Evolutionary conservation across 2,888 invertebrate species (phyloP).

Genomic region (Coremacera marginata): DNA sequence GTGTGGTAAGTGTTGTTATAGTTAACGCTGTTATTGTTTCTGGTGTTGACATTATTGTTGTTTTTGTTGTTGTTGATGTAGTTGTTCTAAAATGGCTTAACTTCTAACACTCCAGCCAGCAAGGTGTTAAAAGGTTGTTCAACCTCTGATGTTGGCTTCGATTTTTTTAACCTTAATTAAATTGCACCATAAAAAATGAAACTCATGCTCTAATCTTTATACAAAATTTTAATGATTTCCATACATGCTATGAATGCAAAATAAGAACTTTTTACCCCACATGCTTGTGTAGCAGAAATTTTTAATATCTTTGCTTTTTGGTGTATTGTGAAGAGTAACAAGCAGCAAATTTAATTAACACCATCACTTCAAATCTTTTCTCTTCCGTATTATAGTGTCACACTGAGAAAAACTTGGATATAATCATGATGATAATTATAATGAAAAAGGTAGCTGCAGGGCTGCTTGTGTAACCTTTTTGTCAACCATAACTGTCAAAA

Average conservation of each 20-base stretch:
- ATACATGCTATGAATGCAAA: neutral
- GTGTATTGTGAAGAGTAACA: neutral
- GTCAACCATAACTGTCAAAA: no score
- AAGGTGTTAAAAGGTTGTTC: neutral
- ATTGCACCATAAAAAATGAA: no score
- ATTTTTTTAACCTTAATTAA: neutral
- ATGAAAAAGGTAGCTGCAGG: no score
- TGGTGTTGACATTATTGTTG: slow-evolving; percentile 14
- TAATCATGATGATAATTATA: no score
- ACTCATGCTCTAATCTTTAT: neutral
- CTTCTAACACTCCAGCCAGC: neutral
- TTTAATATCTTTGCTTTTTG: neutral
- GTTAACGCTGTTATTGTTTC: neutral
- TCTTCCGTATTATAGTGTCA: no score
- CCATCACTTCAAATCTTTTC: no score
- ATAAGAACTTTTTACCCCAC: neutral
- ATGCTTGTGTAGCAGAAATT: no score
- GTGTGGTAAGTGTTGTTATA: slow-evolving; percentile 28
- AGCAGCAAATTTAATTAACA: neutral
- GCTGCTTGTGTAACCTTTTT: no score
- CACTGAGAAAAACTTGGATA: no score
- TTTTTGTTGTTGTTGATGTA: neutral
- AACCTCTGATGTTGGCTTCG: neutral
- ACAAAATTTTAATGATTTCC: neutral
- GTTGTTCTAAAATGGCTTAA: slow-evolving; percentile 11